Percentiles rank a stretch among this genome's conserved stretches.
phyloP scores from a whole-genome alignment of 2,888 invertebrate species.

The Lepidocyrtinus sp. region DNA sequence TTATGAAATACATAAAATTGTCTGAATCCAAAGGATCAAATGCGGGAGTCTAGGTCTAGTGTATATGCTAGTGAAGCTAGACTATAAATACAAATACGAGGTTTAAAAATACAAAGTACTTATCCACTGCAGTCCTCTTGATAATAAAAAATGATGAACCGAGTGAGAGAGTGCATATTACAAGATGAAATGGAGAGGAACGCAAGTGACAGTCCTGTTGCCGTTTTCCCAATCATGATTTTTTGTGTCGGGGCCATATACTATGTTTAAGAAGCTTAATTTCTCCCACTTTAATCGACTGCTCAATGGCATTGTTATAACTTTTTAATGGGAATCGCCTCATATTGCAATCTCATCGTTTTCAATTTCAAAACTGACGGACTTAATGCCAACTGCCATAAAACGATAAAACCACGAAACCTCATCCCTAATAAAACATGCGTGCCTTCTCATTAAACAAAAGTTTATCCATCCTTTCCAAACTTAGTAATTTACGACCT shows the following conservation, averaged over 20 bases:
- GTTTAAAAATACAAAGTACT: too few species aligned
- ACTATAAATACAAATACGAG: too few species aligned
- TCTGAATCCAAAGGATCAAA: not conserved
- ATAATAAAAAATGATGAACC: not conserved
- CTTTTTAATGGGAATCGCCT: conserved; percentile 2
- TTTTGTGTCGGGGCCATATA: conserved; percentile 11
- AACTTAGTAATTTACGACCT: too few species aligned
- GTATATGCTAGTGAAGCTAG: not conserved
- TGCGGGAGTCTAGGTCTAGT: not conserved
- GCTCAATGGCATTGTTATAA: not conserved
- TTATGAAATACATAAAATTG: not conserved
- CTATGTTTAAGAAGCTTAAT: not conserved
- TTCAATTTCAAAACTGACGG: too few species aligned
- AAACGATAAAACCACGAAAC: too few species aligned
- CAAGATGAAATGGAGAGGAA: conserved; percentile 10
- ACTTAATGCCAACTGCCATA: too few species aligned
- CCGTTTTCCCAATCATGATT: not conserved
- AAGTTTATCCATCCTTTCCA: too few species aligned
- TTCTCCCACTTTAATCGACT: conserved; percentile 10
- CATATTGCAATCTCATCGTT: too few species aligned
- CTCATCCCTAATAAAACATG: too few species aligned
- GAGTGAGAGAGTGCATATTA: too few species aligned
- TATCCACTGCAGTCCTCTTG: conserved; percentile 8
- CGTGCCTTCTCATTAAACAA: too few species aligned
- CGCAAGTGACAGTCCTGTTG: not conserved